Conservation (phyloP, 2,888 invertebrate species). For the Eucriotettix oculatus region DNA sequence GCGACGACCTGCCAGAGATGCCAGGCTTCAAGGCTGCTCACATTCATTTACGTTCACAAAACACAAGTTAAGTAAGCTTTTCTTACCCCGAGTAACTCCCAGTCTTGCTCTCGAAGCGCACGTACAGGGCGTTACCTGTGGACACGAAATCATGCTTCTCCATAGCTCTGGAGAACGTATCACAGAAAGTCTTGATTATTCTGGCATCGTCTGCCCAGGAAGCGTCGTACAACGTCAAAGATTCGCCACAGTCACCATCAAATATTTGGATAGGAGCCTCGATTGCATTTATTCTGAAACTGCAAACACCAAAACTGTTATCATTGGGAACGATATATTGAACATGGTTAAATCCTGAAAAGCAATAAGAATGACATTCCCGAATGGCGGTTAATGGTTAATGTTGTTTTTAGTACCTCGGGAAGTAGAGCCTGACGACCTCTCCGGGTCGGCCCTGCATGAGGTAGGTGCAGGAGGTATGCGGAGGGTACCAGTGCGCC, state of each 20-base stretch:
- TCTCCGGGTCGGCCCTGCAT: slow-evolving; percentile 75
- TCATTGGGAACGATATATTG: too few species aligned
- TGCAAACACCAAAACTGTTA: slow-evolving; percentile 21
- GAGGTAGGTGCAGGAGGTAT: slow-evolving; percentile 80
- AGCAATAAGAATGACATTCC: too few species aligned
- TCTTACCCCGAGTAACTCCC: slow-evolving; percentile 75
- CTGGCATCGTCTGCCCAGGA: slow-evolving; percentile 74
- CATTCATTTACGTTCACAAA: too few species aligned
- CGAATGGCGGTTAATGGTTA: not conserved
- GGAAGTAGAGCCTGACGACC: slow-evolving; percentile 77
- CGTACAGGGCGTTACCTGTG: slow-evolving; percentile 70
- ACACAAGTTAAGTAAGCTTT: not conserved
- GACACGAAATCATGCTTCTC: slow-evolving; percentile 87
- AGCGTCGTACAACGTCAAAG: slow-evolving; percentile 76
- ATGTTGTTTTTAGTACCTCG: slow-evolving; percentile 39
- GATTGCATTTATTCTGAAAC: slow-evolving; percentile 75
- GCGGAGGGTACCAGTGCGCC: slow-evolving; percentile 87
- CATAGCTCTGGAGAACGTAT: slow-evolving; percentile 83
- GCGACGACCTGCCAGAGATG: slow-evolving; percentile 46
- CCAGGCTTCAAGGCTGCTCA: too few species aligned
- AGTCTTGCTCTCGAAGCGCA: slow-evolving; percentile 79
- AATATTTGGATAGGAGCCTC: slow-evolving; percentile 75
- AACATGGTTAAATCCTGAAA: too few species aligned
- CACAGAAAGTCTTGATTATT: slow-evolving; percentile 87
- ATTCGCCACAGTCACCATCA: slow-evolving; percentile 80